Evolutionary conservation across 2,797 vertebrate species (phyloP).

Genomic region (Zalophus californianus): DNA sequence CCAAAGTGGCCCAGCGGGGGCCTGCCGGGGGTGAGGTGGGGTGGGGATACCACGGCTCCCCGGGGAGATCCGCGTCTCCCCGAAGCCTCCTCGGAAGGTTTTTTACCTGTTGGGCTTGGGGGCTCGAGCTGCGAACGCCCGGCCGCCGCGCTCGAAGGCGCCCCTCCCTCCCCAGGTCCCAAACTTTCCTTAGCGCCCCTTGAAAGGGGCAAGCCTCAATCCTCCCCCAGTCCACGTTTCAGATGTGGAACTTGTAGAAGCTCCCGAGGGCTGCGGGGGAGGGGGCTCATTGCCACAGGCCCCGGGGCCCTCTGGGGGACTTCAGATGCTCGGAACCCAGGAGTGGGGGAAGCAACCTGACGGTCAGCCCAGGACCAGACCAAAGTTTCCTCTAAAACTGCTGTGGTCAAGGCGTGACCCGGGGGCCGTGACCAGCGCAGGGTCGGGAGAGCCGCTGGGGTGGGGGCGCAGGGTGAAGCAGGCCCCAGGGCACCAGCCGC

Average conservation of each 20-base stretch:
- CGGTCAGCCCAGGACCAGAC: neutral
- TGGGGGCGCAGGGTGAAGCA: neutral
- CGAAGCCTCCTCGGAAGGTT: neutral
- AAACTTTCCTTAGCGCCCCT: conserved; percentile 67
- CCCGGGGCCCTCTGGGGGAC: neutral
- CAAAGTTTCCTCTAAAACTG: conserved; percentile 68
- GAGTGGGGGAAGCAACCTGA: neutral
- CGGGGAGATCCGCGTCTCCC: neutral
- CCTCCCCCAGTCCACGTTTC: neutral
- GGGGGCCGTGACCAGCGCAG: neutral
- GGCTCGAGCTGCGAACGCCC: neutral
- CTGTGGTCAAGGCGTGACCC: neutral
- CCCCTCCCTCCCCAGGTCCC: conserved; percentile 37
- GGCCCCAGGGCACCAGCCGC: neutral
- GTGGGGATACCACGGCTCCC: neutral
- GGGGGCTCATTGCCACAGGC: neutral
- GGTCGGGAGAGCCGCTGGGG: too few species aligned
- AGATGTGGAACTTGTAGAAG: neutral
- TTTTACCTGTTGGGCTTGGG: conserved; percentile 70
- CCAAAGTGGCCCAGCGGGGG: neutral
- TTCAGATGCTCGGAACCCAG: neutral
- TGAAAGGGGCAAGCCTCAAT: neutral
- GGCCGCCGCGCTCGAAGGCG: neutral
- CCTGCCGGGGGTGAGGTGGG: neutral
- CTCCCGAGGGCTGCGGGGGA: neutral